phyloP scores from a whole-genome alignment of 1,140 invertebrate species.

The Cecropterus lyciades region DNA sequence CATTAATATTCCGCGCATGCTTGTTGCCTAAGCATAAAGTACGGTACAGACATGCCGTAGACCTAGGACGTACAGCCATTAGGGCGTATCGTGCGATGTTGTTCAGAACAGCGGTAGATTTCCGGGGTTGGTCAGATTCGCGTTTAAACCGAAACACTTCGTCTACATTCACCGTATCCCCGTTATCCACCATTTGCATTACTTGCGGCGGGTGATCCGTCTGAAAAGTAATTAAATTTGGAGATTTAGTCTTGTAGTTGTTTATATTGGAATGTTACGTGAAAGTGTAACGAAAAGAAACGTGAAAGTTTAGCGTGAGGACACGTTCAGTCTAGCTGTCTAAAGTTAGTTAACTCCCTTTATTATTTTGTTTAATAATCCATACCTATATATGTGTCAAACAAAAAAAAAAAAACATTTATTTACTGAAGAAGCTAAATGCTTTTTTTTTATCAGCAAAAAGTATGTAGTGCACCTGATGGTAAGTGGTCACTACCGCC shows the following conservation, averaged over 20 bases:
- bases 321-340: too few species aligned
- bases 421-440: too few species aligned
- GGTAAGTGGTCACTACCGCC: too few species aligned
- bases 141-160: slow-evolving; percentile 69
- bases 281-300: too few species aligned
- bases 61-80: slow-evolving; percentile 82
- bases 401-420: too few species aligned
- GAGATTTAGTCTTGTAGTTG: background rate
- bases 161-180: slow-evolving; percentile 74
- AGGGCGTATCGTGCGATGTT: slow-evolving; percentile 83
- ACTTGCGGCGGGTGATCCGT: slow-evolving; percentile 65
- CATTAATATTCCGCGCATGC: slow-evolving; percentile 80
- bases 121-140: slow-evolving; percentile 41
- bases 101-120: slow-evolving; percentile 78
- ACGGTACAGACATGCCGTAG: slow-evolving; percentile 85
- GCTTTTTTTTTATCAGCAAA: too few species aligned
- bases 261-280: too few species aligned
- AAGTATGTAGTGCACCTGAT: too few species aligned
- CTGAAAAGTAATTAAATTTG: slow-evolving; percentile 41
- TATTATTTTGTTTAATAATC: too few species aligned
- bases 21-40: slow-evolving; percentile 87
- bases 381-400: too few species aligned
- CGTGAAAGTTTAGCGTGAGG: too few species aligned
- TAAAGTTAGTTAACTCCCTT: too few species aligned
- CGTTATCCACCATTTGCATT: slow-evolving; percentile 74